Evolutionary conservation across 2,888 invertebrate species (phyloP).

Genomic region (Nezara viridula): DNA sequence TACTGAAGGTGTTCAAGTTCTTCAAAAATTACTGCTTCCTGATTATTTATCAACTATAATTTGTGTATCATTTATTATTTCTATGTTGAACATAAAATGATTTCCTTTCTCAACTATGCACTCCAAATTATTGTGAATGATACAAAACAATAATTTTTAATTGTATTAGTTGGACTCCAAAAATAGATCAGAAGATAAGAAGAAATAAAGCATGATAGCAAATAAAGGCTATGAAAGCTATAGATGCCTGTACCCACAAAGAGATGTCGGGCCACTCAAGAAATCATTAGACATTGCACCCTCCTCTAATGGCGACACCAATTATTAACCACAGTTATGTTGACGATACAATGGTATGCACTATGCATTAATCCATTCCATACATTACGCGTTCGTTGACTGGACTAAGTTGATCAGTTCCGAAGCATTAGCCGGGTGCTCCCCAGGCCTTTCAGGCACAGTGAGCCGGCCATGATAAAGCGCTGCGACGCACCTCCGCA

Average conservation of each 20-base stretch:
- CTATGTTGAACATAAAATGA: background rate
- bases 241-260: background rate
- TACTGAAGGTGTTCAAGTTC: too few relatives aligned
- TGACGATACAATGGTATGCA: background rate
- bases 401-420: slow-evolving; percentile 6
- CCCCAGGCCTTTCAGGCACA: slow-evolving; percentile 9
- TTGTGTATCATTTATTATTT: too few relatives aligned
- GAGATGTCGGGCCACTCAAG: background rate
- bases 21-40: too few relatives aligned
- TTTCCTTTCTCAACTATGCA: background rate
- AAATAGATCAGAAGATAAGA: background rate
- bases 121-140: background rate
- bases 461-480: slow-evolving; percentile 12
- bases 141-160: background rate
- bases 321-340: background rate
- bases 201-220: background rate
- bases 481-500: background rate
- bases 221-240: background rate
- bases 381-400: background rate
- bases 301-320: background rate
- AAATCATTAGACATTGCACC: background rate
- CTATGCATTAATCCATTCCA: too few relatives aligned
- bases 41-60: too few relatives aligned
- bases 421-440: background rate
- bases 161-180: background rate